These are phyloP conservation scores for Synchiropus splendidus DNA, from an alignment of 2,113 vertebrate genomes.

Conservation along the genomic window DNA sequence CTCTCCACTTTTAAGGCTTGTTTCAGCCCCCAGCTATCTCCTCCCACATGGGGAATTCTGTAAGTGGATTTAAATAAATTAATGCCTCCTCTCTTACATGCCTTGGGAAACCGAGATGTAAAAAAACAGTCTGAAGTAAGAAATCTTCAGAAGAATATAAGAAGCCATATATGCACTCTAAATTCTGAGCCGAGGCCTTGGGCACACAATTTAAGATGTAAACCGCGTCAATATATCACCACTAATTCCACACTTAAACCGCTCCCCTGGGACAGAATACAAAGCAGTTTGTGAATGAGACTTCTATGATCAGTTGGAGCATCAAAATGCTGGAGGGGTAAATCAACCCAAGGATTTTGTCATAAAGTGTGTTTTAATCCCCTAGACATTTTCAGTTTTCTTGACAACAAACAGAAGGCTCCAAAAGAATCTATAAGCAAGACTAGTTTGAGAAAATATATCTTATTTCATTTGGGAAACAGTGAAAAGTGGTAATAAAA, in stretches of 20 bases:
- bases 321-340: slow-evolving; percentile 2
- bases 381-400: too few species aligned
- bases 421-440: too few species aligned
- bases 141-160: slow-evolving; percentile 26
- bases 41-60: slow-evolving; percentile 40
- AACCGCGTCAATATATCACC: slow-evolving; percentile 39
- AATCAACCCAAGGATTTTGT: too few species aligned
- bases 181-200: slow-evolving; percentile 11
- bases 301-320: slow-evolving; percentile 51
- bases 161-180: slow-evolving; percentile 20
- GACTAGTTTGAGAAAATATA: too few species aligned
- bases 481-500: too few species aligned
- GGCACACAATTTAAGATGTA: slow-evolving; percentile 24
- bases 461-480: too few species aligned
- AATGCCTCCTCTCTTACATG: slow-evolving; percentile 36
- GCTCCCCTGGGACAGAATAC: slow-evolving; percentile 38
- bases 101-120: slow-evolving; percentile 15
- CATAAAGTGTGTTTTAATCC: too few species aligned
- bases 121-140: slow-evolving; percentile 18
- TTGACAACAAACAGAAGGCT: too few species aligned
- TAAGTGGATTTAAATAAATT: slow-evolving; percentile 63
- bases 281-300: slow-evolving; percentile 38
- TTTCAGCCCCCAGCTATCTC: slow-evolving; percentile 34
- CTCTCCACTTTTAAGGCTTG: slow-evolving; percentile 20
- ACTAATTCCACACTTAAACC: slow-evolving; percentile 45